A percentile compares a stretch with the other conserved stretches of the same genome.
phyloP scores from a whole-genome alignment of 2,888 invertebrate genomes.

The Automeris io region DNA sequence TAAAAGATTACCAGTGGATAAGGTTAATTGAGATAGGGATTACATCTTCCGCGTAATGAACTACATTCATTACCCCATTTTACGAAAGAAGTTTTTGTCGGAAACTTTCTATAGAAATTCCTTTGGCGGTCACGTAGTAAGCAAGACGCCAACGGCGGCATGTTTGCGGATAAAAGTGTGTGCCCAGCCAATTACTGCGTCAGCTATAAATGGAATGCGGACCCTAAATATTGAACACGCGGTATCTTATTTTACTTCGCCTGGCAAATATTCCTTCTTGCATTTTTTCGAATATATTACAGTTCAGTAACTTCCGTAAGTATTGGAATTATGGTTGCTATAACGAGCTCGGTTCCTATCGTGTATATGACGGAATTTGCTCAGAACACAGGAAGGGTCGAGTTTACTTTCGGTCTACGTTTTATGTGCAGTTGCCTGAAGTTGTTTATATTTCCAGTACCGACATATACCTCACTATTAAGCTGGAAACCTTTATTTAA shows the following conservation, averaged over 20 bases:
- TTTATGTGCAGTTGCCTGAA: slow-evolving; percentile 1
- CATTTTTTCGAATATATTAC: slow-evolving; percentile 10
- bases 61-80: slow-evolving; percentile 18
- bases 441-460: too few species aligned
- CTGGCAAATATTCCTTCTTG: slow-evolving; percentile 5
- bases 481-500: too few species aligned
- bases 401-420: slow-evolving; percentile 1
- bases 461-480: too few species aligned
- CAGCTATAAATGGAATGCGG: slow-evolving; percentile 23
- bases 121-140: slow-evolving; percentile 27
- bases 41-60: slow-evolving; percentile 15
- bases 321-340: slow-evolving; percentile 2
- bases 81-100: slow-evolving; percentile 9
- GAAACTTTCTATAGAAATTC: slow-evolving; percentile 11
- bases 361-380: slow-evolving; percentile 1
- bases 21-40: slow-evolving; percentile 2
- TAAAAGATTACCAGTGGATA: slow-evolving; percentile 5
- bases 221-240: slow-evolving; percentile 12
- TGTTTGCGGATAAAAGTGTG: slow-evolving; percentile 29
- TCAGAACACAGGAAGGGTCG: slow-evolving; percentile 1
- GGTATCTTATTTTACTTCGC: slow-evolving; percentile 8
- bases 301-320: slow-evolving; percentile 7
- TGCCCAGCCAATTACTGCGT: slow-evolving; percentile 33
- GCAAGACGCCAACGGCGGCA: slow-evolving; percentile 9
- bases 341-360: slow-evolving; percentile 6